Conservation (phyloP, 2,888 invertebrate genomes). For the Palloptera scutellata region DNA sequence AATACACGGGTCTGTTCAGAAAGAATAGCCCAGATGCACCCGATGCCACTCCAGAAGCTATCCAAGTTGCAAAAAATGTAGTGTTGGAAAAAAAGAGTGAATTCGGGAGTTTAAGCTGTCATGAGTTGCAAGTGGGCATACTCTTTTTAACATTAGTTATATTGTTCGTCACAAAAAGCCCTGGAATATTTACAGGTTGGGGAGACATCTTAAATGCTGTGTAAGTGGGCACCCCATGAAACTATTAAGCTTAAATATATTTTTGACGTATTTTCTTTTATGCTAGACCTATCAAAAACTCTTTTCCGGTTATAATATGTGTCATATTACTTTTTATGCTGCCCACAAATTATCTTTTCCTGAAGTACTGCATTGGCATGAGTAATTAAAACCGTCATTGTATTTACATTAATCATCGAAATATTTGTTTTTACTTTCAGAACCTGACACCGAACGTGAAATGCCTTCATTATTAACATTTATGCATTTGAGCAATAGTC, state of each 20-base stretch:
- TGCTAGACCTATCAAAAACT: constrained; percentile 42
- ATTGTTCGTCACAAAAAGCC: constrained; percentile 85
- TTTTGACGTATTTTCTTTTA: background rate
- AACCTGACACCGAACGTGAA: constrained; percentile 39
- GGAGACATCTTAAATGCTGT: constrained; percentile 65
- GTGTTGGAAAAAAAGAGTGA: constrained; percentile 65
- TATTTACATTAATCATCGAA: background rate
- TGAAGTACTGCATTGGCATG: constrained; percentile 69
- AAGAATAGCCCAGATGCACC: constrained; percentile 67
- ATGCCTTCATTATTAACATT: constrained; percentile 73
- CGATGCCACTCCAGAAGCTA: constrained; percentile 66
- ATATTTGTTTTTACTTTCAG: background rate
- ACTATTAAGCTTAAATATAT: too few relatives aligned
- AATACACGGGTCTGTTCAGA: constrained; percentile 41
- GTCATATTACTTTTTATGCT: constrained; percentile 80
- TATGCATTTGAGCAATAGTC: constrained; percentile 78
- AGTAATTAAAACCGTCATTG: constrained; percentile 2
- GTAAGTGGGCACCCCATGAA: constrained; percentile 33
- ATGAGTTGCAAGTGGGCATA: constrained; percentile 73
- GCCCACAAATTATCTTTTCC: constrained; percentile 77
- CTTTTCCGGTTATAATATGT: constrained; percentile 78
- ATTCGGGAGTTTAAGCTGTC: constrained; percentile 78
- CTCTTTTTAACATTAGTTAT: constrained; percentile 79
- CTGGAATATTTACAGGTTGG: constrained; percentile 87
- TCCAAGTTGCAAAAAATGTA: constrained; percentile 69